Percentiles rank a stretch among this genome's conserved stretches.
Conservation (phyloP, 2,113 vertebrate genomes). For the Peromyscus leucopus region DNA sequence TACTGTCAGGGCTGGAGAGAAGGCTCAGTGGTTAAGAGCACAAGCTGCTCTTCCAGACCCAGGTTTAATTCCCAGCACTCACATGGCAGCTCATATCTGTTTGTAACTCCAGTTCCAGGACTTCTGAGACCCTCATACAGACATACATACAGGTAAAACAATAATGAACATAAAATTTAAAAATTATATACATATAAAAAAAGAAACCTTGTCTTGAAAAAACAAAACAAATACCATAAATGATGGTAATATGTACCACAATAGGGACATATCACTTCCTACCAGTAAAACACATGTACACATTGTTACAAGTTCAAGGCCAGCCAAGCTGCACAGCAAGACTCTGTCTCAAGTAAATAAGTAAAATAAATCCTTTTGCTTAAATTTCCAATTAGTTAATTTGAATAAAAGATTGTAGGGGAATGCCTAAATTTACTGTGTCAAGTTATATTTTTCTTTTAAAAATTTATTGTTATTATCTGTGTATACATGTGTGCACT, state of each 20-base stretch:
- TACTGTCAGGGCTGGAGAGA: too few relatives aligned
- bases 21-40: too few relatives aligned
- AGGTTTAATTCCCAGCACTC: too few relatives aligned
- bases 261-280: neutral
- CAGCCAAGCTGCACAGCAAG: neutral
- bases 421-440: neutral
- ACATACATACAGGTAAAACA: too few relatives aligned
- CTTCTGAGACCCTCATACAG: too few relatives aligned
- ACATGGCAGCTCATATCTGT: too few relatives aligned
- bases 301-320: neutral
- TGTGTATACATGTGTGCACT: neutral
- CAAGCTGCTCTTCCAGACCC: too few relatives aligned
- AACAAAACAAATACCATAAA: neutral
- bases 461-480: neutral
- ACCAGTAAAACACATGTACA: neutral
- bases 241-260: neutral
- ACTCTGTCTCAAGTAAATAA: neutral
- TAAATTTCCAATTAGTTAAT: constrained; percentile 10
- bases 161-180: too few relatives aligned
- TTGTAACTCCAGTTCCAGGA: too few relatives aligned
- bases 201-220: neutral
- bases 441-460: neutral
- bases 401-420: neutral
- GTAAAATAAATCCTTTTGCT: neutral
- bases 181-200: neutral